Conservation (phyloP, 2,113 vertebrate genomes). For the Chamaea fasciata region DNA sequence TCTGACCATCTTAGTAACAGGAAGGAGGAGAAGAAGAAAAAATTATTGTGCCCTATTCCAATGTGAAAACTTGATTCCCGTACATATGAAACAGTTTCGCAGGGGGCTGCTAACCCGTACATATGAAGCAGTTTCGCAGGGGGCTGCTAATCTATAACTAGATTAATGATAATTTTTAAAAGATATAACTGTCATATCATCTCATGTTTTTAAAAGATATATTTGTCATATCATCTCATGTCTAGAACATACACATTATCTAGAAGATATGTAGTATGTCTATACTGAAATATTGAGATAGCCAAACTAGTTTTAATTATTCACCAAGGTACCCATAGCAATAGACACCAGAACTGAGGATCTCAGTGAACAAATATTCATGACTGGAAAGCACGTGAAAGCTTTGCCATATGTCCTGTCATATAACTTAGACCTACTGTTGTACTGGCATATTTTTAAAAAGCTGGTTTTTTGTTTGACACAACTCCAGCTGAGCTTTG, state of each 20-base stretch:
- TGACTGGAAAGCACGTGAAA: neutral
- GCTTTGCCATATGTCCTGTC: neutral
- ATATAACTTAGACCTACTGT: neutral
- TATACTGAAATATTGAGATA: neutral
- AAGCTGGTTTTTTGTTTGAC: neutral
- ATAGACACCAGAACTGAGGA: neutral
- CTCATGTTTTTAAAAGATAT: neutral
- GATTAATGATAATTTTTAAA: neutral
- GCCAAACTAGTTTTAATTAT: neutral
- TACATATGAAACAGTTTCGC: neutral
- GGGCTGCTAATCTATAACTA: neutral
- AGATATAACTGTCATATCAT: neutral
- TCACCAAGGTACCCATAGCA: neutral
- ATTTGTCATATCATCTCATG: neutral
- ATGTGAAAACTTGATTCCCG: neutral
- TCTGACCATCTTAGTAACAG: neutral
- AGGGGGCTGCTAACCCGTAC: rapidly evolving
- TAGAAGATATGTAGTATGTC: neutral
- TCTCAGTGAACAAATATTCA: neutral
- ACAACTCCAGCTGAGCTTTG: neutral
- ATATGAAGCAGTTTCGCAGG: neutral
- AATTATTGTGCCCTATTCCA: neutral
- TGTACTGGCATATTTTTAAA: neutral
- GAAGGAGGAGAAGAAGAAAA: neutral
- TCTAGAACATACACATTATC: neutral